Evolutionary conservation across 2,113 vertebrate genomes (phyloP).

Genomic region (Lasiurus borealis): DNA sequence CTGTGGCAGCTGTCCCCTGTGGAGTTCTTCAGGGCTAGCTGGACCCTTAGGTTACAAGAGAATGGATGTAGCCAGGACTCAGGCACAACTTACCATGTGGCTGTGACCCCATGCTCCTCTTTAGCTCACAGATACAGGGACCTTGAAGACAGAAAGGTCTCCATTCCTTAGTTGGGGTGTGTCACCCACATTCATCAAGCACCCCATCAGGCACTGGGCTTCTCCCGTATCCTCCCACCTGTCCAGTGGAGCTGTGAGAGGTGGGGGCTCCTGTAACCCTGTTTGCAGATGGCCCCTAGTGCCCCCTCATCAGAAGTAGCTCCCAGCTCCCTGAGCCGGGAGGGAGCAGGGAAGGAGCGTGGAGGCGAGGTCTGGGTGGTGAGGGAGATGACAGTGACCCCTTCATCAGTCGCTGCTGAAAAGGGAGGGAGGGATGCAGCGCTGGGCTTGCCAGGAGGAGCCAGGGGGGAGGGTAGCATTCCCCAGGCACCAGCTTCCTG

Average conservation of each 20-base stretch:
- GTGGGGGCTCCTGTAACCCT: rapidly evolving
- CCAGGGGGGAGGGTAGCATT: background rate
- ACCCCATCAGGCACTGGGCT: rapidly evolving
- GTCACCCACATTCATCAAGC: background rate
- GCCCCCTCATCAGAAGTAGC: background rate
- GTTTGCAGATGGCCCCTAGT: background rate
- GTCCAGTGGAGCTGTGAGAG: rapidly evolving
- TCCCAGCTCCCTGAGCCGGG: background rate
- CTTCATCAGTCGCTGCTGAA: constrained; percentile 66
- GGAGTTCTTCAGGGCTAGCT: background rate
- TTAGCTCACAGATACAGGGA: background rate
- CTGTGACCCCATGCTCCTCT: background rate
- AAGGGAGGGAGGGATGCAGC: background rate
- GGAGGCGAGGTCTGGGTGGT: rapidly evolving
- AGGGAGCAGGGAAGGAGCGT: background rate
- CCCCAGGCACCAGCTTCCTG: background rate
- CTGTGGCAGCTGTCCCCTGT: background rate
- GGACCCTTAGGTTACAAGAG: background rate
- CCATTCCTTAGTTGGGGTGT: too few species aligned
- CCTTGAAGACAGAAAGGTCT: background rate
- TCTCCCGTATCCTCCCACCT: background rate
- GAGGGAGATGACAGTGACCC: background rate
- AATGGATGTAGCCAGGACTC: background rate
- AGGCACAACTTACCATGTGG: background rate
- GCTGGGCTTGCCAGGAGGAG: background rate